A percentile compares a stretch with the other conserved stretches of the same genome.
Conservation (phyloP, 2,797 vertebrate genomes). For the Myoxocephalus aenaeus region DNA sequence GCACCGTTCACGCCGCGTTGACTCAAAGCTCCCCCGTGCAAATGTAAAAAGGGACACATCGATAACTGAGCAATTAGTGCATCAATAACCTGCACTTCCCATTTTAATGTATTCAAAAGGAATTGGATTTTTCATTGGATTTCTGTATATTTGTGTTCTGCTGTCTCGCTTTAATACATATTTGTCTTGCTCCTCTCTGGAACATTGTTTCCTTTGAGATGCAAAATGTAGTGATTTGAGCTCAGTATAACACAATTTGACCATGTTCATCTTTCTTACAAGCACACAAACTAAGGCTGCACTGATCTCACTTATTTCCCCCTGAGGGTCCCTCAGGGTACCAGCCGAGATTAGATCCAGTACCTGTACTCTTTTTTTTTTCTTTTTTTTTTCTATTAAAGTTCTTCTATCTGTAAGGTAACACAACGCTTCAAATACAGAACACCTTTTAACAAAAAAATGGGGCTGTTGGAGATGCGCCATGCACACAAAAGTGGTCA, state of each 20-base stretch:
- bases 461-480: neutral
- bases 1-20: conserved; percentile 69
- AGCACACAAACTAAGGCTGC: conserved; percentile 13
- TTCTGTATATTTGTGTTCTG: conserved; percentile 77
- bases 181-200: conserved; percentile 63
- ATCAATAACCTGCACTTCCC: conserved; percentile 82
- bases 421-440: neutral
- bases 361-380: conserved; percentile 3
- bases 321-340: neutral
- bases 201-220: conserved; percentile 49
- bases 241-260: conserved; percentile 38
- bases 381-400: neutral
- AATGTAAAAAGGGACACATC: conserved; percentile 81
- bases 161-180: conserved; percentile 68
- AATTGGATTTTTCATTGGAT: conserved; percentile 81
- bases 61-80: conserved; percentile 83
- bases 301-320: conserved; percentile 27
- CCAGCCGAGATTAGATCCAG: neutral
- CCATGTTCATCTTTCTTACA: conserved; percentile 22
- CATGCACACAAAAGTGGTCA: conserved; percentile 31
- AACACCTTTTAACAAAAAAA: conserved; percentile 6
- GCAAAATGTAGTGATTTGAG: conserved; percentile 50
- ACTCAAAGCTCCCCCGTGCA: conserved; percentile 71
- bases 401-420: conserved; percentile 9
- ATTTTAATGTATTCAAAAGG: conserved; percentile 80